These are phyloP conservation scores for Drosophila auraria DNA, from an alignment of 1,140 invertebrate genomes.

Conservation along the genomic window DNA sequence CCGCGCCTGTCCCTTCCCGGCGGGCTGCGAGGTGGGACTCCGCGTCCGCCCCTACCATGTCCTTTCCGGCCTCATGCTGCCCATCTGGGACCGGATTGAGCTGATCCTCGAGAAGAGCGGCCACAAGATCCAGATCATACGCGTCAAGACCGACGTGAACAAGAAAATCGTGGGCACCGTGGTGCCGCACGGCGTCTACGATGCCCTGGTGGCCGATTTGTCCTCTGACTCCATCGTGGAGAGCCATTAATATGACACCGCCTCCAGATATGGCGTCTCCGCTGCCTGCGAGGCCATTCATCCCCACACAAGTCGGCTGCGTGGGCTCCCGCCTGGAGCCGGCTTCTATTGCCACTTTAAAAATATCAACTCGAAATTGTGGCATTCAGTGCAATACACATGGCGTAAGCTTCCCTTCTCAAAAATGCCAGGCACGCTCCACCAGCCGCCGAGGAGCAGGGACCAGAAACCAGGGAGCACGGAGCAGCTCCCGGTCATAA, in stretches of 20 bases:
- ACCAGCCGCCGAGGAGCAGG: slow-evolving; percentile 22
- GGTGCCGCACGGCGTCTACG: slow-evolving; percentile 59
- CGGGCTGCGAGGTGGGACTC: slow-evolving; percentile 52
- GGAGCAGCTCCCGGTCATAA: slow-evolving; percentile 64
- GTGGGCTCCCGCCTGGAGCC: slow-evolving; percentile 7
- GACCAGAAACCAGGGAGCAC: neutral
- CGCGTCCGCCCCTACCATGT: slow-evolving; percentile 66
- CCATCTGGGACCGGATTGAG: slow-evolving; percentile 71
- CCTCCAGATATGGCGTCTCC: slow-evolving; percentile 2
- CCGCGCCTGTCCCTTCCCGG: slow-evolving; percentile 35
- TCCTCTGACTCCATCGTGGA: slow-evolving; percentile 51
- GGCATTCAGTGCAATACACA: slow-evolving; percentile 66
- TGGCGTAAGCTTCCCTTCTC: slow-evolving; percentile 57
- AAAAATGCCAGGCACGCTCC: slow-evolving; percentile 76
- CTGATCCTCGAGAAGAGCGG: slow-evolving; percentile 42
- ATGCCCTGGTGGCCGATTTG: slow-evolving; percentile 54
- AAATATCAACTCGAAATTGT: slow-evolving; percentile 79
- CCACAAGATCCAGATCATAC: slow-evolving; percentile 67
- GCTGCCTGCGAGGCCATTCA: neutral
- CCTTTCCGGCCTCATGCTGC: slow-evolving; percentile 65
- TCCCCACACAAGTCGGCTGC: slow-evolving; percentile 1
- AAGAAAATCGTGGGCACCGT: slow-evolving; percentile 69
- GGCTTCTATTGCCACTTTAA: slow-evolving; percentile 60
- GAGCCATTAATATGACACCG: slow-evolving; percentile 8
- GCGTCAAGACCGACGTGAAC: slow-evolving; percentile 58